phyloP scores from a whole-genome alignment of 2,113 vertebrate genomes.

The Pongo pygmaeus region DNA sequence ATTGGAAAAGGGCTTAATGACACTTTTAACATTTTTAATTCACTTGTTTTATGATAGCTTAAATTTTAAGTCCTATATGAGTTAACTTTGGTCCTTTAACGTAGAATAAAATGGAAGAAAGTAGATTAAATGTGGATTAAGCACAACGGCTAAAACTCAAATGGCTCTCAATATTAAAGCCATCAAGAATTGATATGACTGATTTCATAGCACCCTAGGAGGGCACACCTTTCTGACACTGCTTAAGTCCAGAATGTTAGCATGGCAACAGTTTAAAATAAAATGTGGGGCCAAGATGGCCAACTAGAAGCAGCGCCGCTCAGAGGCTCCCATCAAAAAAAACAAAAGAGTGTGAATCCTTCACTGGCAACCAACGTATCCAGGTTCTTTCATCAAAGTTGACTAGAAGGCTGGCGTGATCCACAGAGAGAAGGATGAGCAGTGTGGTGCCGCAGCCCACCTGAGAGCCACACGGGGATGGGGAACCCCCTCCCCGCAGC shows the following conservation, averaged over 20 bases:
- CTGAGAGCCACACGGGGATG: no score
- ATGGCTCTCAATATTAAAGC: background rate
- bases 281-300: no score
- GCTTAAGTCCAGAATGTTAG: background rate
- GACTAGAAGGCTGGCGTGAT: no score
- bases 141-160: background rate
- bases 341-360: no score
- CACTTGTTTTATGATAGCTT: background rate
- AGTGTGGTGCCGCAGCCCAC: no score
- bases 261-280: background rate
- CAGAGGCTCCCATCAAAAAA: no score
- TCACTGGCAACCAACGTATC: no score
- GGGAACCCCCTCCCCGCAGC: no score
- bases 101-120: background rate
- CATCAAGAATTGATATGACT: background rate
- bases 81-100: background rate
- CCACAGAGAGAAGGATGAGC: no score
- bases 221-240: background rate
- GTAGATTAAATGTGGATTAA: background rate
- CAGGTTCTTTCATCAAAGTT: no score
- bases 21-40: conserved; percentile 14
- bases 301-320: no score
- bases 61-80: background rate
- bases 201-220: background rate
- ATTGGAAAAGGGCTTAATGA: background rate